phyloP scores from a whole-genome alignment of 2,113 vertebrate genomes.

The Saccopteryx bilineata region DNA sequence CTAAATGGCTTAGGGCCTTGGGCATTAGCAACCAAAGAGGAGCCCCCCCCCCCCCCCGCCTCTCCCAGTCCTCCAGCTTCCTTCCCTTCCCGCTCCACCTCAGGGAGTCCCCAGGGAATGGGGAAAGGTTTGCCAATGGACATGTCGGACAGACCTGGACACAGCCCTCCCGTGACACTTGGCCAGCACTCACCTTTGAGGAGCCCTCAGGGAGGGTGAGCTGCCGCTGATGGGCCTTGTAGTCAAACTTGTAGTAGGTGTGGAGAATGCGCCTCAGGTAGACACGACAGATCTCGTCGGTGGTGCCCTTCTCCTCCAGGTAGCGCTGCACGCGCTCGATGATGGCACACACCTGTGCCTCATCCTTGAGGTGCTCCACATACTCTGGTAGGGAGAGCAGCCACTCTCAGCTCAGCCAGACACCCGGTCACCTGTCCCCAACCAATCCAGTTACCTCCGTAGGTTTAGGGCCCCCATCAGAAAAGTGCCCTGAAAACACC shows the following conservation, averaged over 20 bases:
- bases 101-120: background rate
- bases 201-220: conserved; percentile 91
- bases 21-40: background rate
- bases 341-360: conserved; percentile 91
- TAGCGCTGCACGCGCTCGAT: conserved; percentile 92
- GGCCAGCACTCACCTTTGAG: conserved; percentile 89
- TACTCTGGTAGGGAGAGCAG: conserved; percentile 88
- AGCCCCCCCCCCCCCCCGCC: no score
- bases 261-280: conserved; percentile 94
- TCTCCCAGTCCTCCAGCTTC: background rate
- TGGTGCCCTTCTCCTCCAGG: conserved; percentile 92
- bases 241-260: conserved; percentile 97
- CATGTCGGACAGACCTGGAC: fast-evolving
- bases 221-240: conserved; percentile 93
- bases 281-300: conserved; percentile 93
- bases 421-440: background rate
- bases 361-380: conserved; percentile 95
- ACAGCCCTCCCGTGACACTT: fast-evolving
- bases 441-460: background rate
- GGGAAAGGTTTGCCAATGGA: background rate
- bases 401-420: background rate
- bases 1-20: background rate
- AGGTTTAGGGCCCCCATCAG: background rate
- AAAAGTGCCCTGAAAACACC: background rate
- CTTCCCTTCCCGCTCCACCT: background rate